Evolutionary conservation across 92 coral and sea anemone genomes (phyloP).

Genomic region (Scolanthus callimorphus): DNA sequence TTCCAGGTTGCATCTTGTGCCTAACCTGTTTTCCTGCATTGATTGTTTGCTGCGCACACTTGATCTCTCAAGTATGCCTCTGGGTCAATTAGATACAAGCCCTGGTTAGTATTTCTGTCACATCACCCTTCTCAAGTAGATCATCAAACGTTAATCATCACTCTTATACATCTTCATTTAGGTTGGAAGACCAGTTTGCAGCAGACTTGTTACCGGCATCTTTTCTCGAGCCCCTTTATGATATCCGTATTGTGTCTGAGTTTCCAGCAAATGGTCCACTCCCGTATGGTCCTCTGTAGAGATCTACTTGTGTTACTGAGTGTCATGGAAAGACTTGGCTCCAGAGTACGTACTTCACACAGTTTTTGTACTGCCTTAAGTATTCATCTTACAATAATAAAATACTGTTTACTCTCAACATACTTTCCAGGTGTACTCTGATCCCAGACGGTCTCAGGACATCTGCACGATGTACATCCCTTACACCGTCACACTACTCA

Average conservation of each 20-base stretch:
- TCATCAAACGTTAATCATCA: no score
- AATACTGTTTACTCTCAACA: no score
- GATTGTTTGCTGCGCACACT: slow-evolving; percentile 58
- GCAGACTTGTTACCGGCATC: neutral
- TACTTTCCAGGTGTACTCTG: neutral
- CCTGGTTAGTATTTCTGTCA: slow-evolving; percentile 35
- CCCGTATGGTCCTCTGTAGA: slow-evolving; percentile 70
- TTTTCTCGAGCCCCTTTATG: slow-evolving; percentile 64
- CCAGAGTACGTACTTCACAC: slow-evolving; percentile 32
- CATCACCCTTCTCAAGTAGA: no score
- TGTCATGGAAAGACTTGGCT: slow-evolving; percentile 60
- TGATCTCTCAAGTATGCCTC: slow-evolving; percentile 50
- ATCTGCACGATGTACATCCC: slow-evolving; percentile 81
- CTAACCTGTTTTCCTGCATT: slow-evolving; percentile 57
- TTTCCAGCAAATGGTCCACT: slow-evolving; percentile 60
- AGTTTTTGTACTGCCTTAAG: no score
- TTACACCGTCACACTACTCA: slow-evolving; percentile 46
- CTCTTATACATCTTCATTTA: no score
- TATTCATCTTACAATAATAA: no score
- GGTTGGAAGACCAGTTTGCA: no score
- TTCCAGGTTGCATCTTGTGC: slow-evolving; percentile 68
- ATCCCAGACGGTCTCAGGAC: slow-evolving; percentile 65
- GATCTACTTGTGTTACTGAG: slow-evolving; percentile 79
- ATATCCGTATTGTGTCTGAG: slow-evolving; percentile 50
- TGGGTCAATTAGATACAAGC: slow-evolving; percentile 35